A percentile compares a stretch with the other conserved stretches of the same genome.
phyloP scores from a whole-genome alignment of 2,888 invertebrate species.

The Drosophila nr. fundita region DNA sequence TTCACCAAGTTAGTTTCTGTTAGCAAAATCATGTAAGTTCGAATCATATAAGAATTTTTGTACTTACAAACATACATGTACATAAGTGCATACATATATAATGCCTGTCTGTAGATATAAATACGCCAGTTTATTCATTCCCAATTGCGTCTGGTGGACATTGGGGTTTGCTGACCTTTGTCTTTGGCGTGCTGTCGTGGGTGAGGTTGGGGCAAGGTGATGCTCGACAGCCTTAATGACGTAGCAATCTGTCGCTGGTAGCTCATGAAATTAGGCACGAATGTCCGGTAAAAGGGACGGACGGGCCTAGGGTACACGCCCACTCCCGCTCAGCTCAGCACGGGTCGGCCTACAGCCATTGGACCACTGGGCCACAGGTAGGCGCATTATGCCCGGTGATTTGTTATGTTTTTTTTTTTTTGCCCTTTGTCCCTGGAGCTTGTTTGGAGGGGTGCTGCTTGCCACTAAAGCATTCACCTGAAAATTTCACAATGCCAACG shows the following conservation, averaged over 20 bases:
- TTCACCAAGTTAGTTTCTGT: not conserved
- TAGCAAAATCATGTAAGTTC: not conserved
- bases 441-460: conserved; percentile 43
- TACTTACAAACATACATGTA: not conserved
- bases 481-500: conserved; percentile 65
- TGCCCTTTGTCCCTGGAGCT: conserved; percentile 26
- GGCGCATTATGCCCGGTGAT: conserved; percentile 71
- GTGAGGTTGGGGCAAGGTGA: conserved; percentile 3
- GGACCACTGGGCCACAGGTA: conserved; percentile 47
- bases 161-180: conserved; percentile 32
- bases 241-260: conserved; percentile 70
- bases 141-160: conserved; percentile 27
- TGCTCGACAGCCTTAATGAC: conserved; percentile 59
- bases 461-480: conserved; percentile 68
- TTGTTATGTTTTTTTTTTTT: conserved; percentile 64
- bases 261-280: conserved; percentile 76
- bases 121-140: conserved; percentile 29
- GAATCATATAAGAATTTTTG: not conserved
- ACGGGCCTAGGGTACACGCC: conserved; percentile 12
- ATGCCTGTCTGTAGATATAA: conserved; percentile 1
- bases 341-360: conserved; percentile 11
- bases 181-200: conserved; percentile 12
- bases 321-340: not conserved
- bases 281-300: conserved; percentile 55
- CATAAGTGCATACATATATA: not conserved